phyloP scores from a whole-genome alignment of 2,797 vertebrate genomes.

The Muraenolepis orangiensis region DNA sequence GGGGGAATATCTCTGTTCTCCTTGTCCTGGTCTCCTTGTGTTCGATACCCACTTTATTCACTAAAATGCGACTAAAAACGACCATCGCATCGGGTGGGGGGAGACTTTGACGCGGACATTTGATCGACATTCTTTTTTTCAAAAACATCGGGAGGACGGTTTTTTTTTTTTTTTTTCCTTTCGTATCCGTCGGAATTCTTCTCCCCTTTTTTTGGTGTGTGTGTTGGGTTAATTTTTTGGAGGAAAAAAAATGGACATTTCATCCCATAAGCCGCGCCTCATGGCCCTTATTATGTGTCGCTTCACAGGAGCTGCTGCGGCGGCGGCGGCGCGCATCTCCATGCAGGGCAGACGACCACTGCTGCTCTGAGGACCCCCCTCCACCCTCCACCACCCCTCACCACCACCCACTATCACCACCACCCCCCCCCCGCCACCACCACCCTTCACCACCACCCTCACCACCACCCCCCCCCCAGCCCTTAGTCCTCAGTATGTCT shows the following conservation, averaged over 20 bases:
- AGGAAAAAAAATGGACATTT: conserved; percentile 68
- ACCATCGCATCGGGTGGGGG: conserved; percentile 40
- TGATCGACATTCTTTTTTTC: conserved; percentile 37
- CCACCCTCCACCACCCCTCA: too few species aligned
- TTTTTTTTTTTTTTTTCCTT: conserved; percentile 49
- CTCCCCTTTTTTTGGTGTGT: conserved; percentile 30
- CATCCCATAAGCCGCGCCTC: conserved; percentile 43
- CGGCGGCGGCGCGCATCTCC: conserved; percentile 65
- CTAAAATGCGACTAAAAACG: conserved; percentile 55
- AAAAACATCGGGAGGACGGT: conserved; percentile 42
- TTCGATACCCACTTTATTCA: conserved; percentile 41
- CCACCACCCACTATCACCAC: too few species aligned
- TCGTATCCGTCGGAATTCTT: conserved; percentile 51
- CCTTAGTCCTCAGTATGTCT: conserved; percentile 70
- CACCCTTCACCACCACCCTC: too few species aligned
- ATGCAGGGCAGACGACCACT: conserved; percentile 47
- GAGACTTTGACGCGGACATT: conserved; percentile 57
- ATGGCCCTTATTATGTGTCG: conserved; percentile 51
- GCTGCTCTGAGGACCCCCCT: conserved; percentile 63
- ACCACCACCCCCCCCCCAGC: too few species aligned
- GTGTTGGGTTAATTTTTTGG: conserved; percentile 4
- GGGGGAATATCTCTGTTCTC: conserved; percentile 52
- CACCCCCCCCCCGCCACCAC: too few species aligned
- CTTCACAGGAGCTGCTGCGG: conserved; percentile 57
- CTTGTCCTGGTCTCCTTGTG: too few species aligned